Base-by-base conservation (phyloP, 2,888 invertebrate species). In the Melieria omissa region DNA sequence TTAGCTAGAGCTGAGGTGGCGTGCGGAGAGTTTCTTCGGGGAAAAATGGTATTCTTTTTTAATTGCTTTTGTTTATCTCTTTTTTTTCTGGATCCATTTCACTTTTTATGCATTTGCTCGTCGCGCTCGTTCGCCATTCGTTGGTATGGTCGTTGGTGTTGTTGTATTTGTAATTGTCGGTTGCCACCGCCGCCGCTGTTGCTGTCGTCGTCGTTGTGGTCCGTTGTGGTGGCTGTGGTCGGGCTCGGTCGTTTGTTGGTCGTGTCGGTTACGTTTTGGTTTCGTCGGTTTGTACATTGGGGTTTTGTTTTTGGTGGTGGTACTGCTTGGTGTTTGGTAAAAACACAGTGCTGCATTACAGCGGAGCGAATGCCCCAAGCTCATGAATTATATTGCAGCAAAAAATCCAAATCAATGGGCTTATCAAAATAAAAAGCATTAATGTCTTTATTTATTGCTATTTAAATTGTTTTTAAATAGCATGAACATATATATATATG, bases 61-160 rank as follows among this genome's bases (percentile, higher is more conserved):
- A 82, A 83, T 82, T 82, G 83, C 83, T 83, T 82, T 83, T 82
- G 82, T 82, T 82, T 82, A 82, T 82, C 68, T 70, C 65, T 75
- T 82, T 82, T 81, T 83, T 83, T 83, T 83, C 80, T 83, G 78
- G 80, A 80, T 78, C 74, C 71, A 75, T 77, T 77, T 71, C 71
- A 75, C 79, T 83, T 80, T 83, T 82, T 82, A 81, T 80, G 77
- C 78, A 76, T 78, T 63, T 65, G 65, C 65, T 65, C 57, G 65
- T 57, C 52, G 52, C 52, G 12, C n/a, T 52, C 14, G 29, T 29
- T 29, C 29, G 29, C 29, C 29, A 29, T 29, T 29, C 29, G 29
- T 29, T 29, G 29, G 29, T 29, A 29, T 29, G 29, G 29, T 29
- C 29, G 29, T 29, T 29, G 29, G 3, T 29, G 29, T 29, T 29